Percentiles rank a stretch among this genome's conserved stretches.
These are phyloP conservation scores for Apogon hyalosoma DNA, from an alignment of 2,797 vertebrate genomes.

Conservation along the genomic window DNA sequence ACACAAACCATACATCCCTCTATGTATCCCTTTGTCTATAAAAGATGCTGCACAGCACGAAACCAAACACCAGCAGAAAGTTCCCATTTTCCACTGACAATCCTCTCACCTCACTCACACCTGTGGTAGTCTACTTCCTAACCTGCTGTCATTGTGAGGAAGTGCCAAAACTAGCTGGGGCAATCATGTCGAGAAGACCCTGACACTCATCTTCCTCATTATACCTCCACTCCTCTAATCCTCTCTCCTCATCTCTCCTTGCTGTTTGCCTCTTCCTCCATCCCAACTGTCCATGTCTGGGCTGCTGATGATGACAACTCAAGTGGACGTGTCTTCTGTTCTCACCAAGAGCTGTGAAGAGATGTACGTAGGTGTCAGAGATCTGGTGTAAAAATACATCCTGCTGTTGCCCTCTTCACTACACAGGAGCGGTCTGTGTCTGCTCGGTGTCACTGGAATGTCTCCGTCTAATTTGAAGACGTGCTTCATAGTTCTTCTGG, in stretches of 20 bases:
- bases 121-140: constrained; percentile 40
- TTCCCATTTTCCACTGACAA: constrained; percentile 48
- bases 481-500: constrained; percentile 43
- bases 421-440: constrained; percentile 50
- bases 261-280: constrained; percentile 53
- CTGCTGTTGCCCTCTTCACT: constrained; percentile 60
- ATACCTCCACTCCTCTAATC: constrained; percentile 51
- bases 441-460: constrained; percentile 59
- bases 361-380: constrained; percentile 76
- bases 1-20: constrained; percentile 15
- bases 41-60: constrained; percentile 31
- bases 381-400: constrained; percentile 78
- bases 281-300: constrained; percentile 65
- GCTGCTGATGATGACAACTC: constrained; percentile 72
- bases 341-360: constrained; percentile 76
- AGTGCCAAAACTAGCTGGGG: constrained; percentile 45
- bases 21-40: constrained; percentile 25
- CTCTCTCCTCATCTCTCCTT: constrained; percentile 47
- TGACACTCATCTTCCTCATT: constrained; percentile 68
- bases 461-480: constrained; percentile 63
- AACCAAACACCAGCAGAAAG: constrained; percentile 51
- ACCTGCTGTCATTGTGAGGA: constrained; percentile 43
- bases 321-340: constrained; percentile 77
- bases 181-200: constrained; percentile 52
- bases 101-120: constrained; percentile 47